Evolutionary conservation across 2,888 invertebrate species (phyloP), one percentile per base, ranked within the genome.

Genomic region (Eupeodes luniger): DNA sequence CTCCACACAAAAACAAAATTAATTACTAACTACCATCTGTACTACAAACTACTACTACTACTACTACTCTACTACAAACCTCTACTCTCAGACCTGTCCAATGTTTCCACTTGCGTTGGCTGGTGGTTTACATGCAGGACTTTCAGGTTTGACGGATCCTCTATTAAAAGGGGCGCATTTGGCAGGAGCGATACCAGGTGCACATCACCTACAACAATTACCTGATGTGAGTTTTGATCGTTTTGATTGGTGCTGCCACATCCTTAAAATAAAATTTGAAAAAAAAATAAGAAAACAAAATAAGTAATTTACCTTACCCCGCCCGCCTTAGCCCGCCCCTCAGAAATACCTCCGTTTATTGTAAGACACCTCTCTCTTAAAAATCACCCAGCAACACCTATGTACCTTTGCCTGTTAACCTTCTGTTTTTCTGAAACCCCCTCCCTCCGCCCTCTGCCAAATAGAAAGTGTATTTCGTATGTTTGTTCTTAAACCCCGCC

Each of bases 91-190:
- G 94, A 93, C 94, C 91, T 94, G 94, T 91, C 93, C 94, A 92
- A 93, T 94, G 91, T 94, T 94, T 93, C 94, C 94, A 93, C 93
- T 94, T 91, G 93, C 94, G 90, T 92, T 94, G 92, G 93, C 93
- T 91, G 93, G 94, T 92, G 94, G 94, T 92, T 93, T 94, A 91
- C 94, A 94, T 92, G 93, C 93, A 92, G 94, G 94, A 92, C 92
- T 94, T 91, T 93, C 94, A 91, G 94, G 94, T 92, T 92, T 94
- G 91, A 91, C 93, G 92, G 94, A 94, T 93, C 94, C 94, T 91
- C 92, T 94, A 91, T 92, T 94, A 92, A 94, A 94, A 92, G 94
- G 94, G 92, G 93, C 93, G 91, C 94, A 94, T 92, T 93, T 94
- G 91, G 91, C 90, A 92, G 94, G 93, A 92, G 93, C 94, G 91